phyloP scores from a whole-genome alignment of 2,113 vertebrate genomes.

The Puffinus mauretanicus region DNA sequence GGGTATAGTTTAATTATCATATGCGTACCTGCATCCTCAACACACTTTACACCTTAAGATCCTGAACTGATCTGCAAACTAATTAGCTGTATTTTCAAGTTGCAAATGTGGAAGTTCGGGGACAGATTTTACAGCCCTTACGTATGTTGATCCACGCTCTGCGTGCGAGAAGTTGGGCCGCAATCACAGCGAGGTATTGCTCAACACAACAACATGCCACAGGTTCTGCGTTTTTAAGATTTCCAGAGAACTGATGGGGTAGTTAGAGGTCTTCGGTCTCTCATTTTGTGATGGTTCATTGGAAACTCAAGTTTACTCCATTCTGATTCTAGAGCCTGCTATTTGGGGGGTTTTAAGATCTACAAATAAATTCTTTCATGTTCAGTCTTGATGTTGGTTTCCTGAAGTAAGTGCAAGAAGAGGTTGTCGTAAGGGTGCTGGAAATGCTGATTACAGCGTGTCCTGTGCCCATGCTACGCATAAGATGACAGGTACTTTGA shows the following conservation, averaged over 20 bases:
- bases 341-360: background rate
- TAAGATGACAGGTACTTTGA: background rate
- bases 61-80: background rate
- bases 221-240: background rate
- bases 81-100: background rate
- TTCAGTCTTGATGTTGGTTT: background rate
- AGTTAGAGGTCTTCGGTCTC: background rate
- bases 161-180: background rate
- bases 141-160: fast-evolving
- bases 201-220: background rate
- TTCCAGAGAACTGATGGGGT: background rate
- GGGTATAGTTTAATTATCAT: background rate
- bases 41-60: background rate
- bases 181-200: background rate
- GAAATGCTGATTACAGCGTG: background rate
- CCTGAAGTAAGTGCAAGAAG: background rate
- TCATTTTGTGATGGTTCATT: background rate
- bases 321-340: background rate
- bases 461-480: background rate
- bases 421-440: background rate
- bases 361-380: background rate
- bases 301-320: background rate
- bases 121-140: background rate
- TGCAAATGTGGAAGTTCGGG: background rate
- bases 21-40: background rate